A percentile compares a stretch with the other conserved stretches of the same genome.
Conservation (phyloP, 2,113 vertebrate genomes). For the Ailuropoda melanoleuca region DNA sequence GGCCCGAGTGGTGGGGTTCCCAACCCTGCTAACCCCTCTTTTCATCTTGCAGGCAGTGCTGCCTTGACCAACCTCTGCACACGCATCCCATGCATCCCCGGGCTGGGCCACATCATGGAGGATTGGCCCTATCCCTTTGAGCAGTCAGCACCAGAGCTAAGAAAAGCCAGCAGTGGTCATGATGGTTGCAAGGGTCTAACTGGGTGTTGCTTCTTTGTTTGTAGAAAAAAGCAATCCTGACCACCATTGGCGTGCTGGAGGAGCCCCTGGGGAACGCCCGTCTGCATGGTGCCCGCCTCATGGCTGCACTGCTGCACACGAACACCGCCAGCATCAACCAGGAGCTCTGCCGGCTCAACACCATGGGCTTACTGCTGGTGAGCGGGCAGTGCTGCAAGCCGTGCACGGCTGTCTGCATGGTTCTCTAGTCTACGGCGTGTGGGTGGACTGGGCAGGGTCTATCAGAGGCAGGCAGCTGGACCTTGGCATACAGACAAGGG, state of each 20-base stretch:
- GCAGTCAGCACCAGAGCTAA: neutral
- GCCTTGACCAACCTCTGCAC: neutral
- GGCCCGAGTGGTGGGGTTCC: neutral
- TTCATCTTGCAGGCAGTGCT: neutral
- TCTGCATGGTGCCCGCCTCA: slow-evolving; percentile 93
- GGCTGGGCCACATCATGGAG: neutral
- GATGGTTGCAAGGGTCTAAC: neutral
- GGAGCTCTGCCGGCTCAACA: slow-evolving; percentile 94
- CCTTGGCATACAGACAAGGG: neutral
- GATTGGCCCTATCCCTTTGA: neutral
- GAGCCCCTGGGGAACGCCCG: slow-evolving; percentile 96
- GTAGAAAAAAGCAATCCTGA: slow-evolving; percentile 94
- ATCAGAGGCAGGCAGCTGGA: neutral
- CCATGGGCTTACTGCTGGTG: slow-evolving; percentile 95
- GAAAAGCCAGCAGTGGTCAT: too few relatives aligned
- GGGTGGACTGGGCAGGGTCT: too few relatives aligned
- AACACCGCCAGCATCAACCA: slow-evolving; percentile 91
- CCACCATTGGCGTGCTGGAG: slow-evolving; percentile 94
- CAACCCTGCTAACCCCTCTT: neutral
- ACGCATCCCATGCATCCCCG: too few relatives aligned
- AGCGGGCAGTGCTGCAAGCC: neutral
- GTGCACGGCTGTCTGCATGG: neutral
- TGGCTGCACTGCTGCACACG: slow-evolving; percentile 94
- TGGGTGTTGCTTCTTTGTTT: neutral
- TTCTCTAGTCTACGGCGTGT: rapidly evolving